Evolutionary conservation across 2,888 invertebrate genomes (phyloP), one percentile per base, ranked within the genome.

Genomic region (Hypomecis punctinalis): DNA sequence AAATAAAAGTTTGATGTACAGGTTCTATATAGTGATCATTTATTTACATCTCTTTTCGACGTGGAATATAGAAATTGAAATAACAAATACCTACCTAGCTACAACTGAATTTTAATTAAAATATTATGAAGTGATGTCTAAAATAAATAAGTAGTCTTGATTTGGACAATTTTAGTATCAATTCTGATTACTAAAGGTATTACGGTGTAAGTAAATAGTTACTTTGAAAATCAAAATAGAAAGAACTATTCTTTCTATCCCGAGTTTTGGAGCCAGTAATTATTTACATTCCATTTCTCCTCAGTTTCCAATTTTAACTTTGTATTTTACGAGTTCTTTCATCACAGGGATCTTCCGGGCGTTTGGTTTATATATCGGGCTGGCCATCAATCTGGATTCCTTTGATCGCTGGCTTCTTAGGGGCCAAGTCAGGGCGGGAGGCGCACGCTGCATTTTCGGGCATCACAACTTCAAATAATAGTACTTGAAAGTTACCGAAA

Each of bases 341-440:
- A 82, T 80, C 80, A 72, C 69, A 64, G 58, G 71, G 73, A 74
- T 70, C 74, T 85, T 83, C 84, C 87, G 83, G 82, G 77, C 82
- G 78, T 85, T 85, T 83, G 85, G 84, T 86, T 88, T 83, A 81
- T 81, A 78, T 81, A 80, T 76, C 77, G 77, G 71, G 62, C 72
- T 66, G 69, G 76, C 76, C 76, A 81, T 90, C 88, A 88, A 89
- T 84, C 82, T 75, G 70, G 49, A 63, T 73, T 70, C 75, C 82
- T 85, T 85, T 84, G 84, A 85, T 84, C 83, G 73, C 46, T 55
- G 57, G 60, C 58, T 68, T 68, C 60, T 54, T 55, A 52, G 49
- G 49, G 48, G 53, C 53, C 65, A 58, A 58, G 66, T 67, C 60
- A 49, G 42, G 3, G 42, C 36, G 23, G 2, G 36, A 13, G 9